Percentiles rank a stretch among this genome's conserved stretches.
Evolutionary conservation across 2,113 vertebrate genomes (phyloP).

Genomic region (Hippocampus barbouri): DNA sequence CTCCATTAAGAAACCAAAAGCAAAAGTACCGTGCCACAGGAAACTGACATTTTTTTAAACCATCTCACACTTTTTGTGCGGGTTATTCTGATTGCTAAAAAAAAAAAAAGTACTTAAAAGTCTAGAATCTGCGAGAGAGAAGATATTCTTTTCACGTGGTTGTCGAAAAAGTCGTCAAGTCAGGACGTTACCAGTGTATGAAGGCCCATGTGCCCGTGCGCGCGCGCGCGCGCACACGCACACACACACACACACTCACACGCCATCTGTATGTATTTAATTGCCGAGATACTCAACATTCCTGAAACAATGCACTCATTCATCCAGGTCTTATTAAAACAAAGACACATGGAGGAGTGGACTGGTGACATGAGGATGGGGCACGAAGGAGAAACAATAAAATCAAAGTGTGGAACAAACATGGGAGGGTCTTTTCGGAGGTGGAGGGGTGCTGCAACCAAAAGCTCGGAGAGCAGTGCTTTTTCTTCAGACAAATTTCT

Average conservation of each 20-base stretch:
- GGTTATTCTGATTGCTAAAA: no score
- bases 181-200: constrained; percentile 30
- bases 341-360: constrained; percentile 37
- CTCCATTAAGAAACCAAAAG: background rate
- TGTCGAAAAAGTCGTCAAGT: constrained; percentile 2
- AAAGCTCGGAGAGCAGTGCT: constrained; percentile 71
- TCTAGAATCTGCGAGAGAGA: background rate
- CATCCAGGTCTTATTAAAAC: constrained; percentile 37
- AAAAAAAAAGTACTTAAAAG: no score
- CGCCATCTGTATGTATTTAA: constrained; percentile 23
- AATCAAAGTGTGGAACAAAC: constrained; percentile 36
- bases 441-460: constrained; percentile 71
- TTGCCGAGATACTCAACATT: constrained; percentile 38
- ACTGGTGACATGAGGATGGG: constrained; percentile 9
- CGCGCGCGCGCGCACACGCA: no score
- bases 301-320: constrained; percentile 34
- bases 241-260: constrained; percentile 3
- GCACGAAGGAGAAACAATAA: background rate
- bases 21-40: background rate
- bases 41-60: background rate
- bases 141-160: background rate
- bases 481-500: constrained; percentile 39
- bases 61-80: background rate
- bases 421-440: constrained; percentile 12
- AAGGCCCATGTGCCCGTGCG: constrained; percentile 16